Percentiles rank a stretch among this genome's conserved stretches.
Evolutionary conservation across 2,113 vertebrate genomes (phyloP).

Genomic region (Hystrix cristata): DNA sequence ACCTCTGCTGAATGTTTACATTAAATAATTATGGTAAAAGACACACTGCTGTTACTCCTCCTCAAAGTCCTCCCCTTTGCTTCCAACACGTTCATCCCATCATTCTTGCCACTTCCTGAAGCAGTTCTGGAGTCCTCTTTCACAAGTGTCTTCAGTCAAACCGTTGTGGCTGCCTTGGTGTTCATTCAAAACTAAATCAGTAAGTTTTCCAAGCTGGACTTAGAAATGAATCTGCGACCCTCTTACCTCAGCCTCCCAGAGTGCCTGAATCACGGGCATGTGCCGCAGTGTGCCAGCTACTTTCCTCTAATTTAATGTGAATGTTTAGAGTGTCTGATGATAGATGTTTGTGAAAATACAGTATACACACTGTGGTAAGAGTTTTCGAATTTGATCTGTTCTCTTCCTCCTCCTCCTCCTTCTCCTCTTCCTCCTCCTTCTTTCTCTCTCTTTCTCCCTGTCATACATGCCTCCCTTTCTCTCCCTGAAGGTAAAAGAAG

Average conservation of each 20-base stretch:
- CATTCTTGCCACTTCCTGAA: neutral
- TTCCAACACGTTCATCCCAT: neutral
- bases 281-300: neutral
- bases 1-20: neutral
- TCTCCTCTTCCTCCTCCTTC: fast-evolving
- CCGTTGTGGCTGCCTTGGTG: neutral
- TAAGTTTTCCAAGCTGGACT: neutral
- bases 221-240: neutral
- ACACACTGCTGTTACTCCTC: neutral
- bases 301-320: neutral
- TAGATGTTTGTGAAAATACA: neutral
- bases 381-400: no score
- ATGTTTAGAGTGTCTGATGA: neutral
- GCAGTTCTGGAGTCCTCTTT: neutral
- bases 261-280: neutral
- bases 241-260: neutral
- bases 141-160: neutral
- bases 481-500: neutral
- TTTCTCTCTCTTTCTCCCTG: fast-evolving
- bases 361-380: neutral
- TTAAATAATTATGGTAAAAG: neutral
- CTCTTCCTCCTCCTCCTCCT: no score
- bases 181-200: neutral
- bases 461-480: neutral
- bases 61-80: neutral